Evolutionary conservation across 2,888 invertebrate genomes (phyloP).

Genomic region (Melieria picta): DNA sequence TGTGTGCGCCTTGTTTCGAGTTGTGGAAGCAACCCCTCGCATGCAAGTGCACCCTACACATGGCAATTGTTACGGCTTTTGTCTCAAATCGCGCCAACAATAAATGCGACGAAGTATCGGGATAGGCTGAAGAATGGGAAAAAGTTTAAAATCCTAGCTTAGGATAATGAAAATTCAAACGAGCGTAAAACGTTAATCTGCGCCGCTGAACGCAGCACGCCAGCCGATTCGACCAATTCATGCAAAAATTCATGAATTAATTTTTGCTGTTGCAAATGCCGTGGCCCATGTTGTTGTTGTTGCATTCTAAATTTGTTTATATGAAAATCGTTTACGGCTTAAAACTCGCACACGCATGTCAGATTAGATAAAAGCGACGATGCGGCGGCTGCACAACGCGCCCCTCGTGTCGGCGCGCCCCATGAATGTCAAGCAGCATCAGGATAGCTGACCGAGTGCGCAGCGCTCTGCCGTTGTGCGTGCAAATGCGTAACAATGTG

Average conservation of each 20-base stretch:
- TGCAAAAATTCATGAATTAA: slow-evolving; percentile 34
- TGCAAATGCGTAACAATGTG: slow-evolving; percentile 17
- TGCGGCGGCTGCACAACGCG: slow-evolving; percentile 3
- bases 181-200: slow-evolving; percentile 66
- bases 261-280: slow-evolving; percentile 7
- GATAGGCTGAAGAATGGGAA: too few species aligned
- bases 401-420: slow-evolving; percentile 19
- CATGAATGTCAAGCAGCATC: slow-evolving; percentile 47
- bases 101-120: not conserved
- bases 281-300: not conserved
- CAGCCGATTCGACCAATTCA: not conserved
- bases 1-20: too few species aligned
- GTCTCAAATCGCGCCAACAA: not conserved
- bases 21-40: not conserved
- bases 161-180: slow-evolving; percentile 63
- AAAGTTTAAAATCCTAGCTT: slow-evolving; percentile 53
- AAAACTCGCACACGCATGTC: slow-evolving; percentile 53
- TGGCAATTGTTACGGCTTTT: not conserved
- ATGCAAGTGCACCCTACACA: not conserved
- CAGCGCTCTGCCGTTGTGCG: slow-evolving; percentile 9
- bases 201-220: slow-evolving; percentile 35
- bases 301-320: slow-evolving; percentile 51
- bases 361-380: slow-evolving; percentile 50
- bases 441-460: slow-evolving; percentile 39
- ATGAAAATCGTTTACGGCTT: slow-evolving; percentile 51